Conservation (phyloP, 2,888 invertebrate species). For the Calliscelio sp. region DNA sequence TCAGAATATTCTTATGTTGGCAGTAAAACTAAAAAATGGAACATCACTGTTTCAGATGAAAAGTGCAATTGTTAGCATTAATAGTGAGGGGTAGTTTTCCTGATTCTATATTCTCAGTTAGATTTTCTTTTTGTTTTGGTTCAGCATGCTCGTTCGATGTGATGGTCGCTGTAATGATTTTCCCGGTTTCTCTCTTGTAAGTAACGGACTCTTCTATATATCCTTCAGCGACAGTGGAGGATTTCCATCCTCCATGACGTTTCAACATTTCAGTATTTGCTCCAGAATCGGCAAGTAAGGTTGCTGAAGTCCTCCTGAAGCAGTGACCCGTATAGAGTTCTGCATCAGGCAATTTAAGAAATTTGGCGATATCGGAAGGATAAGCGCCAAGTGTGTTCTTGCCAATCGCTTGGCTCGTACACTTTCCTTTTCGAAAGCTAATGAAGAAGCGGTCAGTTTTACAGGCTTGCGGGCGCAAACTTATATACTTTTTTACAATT, state of each 20-base stretch:
- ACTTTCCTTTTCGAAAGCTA: constrained; percentile 20
- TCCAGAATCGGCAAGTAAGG: too few relatives aligned
- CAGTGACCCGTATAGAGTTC: background rate
- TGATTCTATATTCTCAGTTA: too few relatives aligned
- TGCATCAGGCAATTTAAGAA: background rate
- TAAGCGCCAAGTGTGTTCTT: constrained; percentile 29
- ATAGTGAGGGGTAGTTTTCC: too few relatives aligned
- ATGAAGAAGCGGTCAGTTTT: constrained; percentile 19
- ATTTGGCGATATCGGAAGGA: constrained; percentile 26
- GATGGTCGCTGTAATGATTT: too few relatives aligned
- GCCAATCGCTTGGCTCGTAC: constrained; percentile 27
- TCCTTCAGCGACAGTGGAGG: background rate
- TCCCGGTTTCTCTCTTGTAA: background rate
- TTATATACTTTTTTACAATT: constrained; percentile 22
- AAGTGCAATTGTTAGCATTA: too few relatives aligned
- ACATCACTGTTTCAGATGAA: too few relatives aligned
- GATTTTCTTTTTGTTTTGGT: too few relatives aligned
- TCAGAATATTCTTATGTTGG: too few relatives aligned
- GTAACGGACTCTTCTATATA: background rate
- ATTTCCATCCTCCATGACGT: background rate
- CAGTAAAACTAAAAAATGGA: too few relatives aligned
- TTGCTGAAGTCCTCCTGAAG: background rate
- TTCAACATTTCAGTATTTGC: background rate
- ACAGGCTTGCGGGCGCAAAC: constrained; percentile 22
- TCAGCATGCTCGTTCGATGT: too few relatives aligned